These are phyloP conservation scores for Epirrhoe tristata DNA, from an alignment of 2,888 invertebrate species.

Conservation along the genomic window DNA sequence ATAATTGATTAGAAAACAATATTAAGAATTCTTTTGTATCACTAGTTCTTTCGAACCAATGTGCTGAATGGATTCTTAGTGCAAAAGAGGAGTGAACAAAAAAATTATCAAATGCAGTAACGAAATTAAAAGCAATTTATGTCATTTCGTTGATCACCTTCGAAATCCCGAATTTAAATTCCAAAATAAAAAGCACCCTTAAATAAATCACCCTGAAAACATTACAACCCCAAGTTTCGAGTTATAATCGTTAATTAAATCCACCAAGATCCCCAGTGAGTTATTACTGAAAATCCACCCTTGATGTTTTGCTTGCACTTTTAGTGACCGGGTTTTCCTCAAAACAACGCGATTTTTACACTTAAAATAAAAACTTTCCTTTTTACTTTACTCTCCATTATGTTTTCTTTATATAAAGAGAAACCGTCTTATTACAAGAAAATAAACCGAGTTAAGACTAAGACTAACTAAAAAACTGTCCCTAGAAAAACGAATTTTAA, in stretches of 20 bases:
- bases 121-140: not conserved
- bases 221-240: conserved; percentile 56
- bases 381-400: not conserved
- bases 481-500: too few species aligned
- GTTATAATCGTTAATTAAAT: conserved; percentile 70
- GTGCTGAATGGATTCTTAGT: too few species aligned
- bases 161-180: conserved; percentile 18
- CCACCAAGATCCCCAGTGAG: conserved; percentile 58
- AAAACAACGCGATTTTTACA: not conserved
- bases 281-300: conserved; percentile 58
- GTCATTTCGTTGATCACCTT: conserved; percentile 5
- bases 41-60: too few species aligned
- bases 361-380: not conserved
- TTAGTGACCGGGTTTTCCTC: conserved; percentile 7
- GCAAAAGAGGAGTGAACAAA: too few species aligned
- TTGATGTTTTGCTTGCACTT: conserved; percentile 38
- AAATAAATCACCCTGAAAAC: conserved; percentile 47
- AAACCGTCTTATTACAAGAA: too few species aligned
- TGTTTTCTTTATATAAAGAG: not conserved
- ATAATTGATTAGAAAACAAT: too few species aligned
- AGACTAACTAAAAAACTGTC: too few species aligned
- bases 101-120: too few species aligned
- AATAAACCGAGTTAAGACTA: too few species aligned
- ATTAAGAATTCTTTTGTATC: too few species aligned
- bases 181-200: conserved; percentile 35